Evolutionary conservation across 1,140 invertebrate species (phyloP).

Genomic region (Aphis craccivora): DNA sequence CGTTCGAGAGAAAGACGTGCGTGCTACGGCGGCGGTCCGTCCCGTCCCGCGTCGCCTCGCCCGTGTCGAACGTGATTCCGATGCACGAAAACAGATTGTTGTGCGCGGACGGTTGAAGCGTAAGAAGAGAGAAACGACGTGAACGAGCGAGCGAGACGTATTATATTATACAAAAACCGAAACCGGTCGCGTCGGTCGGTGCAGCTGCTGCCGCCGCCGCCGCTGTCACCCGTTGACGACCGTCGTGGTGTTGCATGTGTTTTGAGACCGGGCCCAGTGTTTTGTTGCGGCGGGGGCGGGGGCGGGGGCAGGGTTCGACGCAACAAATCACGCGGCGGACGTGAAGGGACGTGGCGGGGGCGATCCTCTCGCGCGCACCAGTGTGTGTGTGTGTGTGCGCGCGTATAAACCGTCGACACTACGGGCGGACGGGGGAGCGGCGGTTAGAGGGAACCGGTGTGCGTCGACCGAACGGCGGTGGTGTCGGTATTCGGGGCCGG

Average conservation of each 20-base stretch:
- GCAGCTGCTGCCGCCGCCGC: slow-evolving; percentile 10
- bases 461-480: too few species aligned
- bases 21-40: not conserved
- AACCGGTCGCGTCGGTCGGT: slow-evolving; percentile 47
- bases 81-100: slow-evolving; percentile 53
- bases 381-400: not conserved
- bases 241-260: slow-evolving; percentile 5
- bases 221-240: slow-evolving; percentile 52
- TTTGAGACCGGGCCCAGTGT: not conserved
- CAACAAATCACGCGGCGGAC: not conserved
- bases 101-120: not conserved
- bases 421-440: not conserved
- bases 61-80: slow-evolving; percentile 27
- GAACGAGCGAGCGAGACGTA: not conserved
- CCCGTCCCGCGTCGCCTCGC: not conserved
- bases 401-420: not conserved
- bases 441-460: not conserved
- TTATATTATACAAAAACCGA: not conserved
- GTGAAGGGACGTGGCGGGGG: slow-evolving; percentile 4
- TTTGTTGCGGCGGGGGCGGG: not conserved
- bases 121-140: not conserved
- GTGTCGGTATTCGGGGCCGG: not conserved
- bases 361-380: not conserved
- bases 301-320: not conserved
- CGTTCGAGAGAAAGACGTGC: not conserved